Conservation (phyloP, 1,140 invertebrate species). For the Battus philenor region DNA sequence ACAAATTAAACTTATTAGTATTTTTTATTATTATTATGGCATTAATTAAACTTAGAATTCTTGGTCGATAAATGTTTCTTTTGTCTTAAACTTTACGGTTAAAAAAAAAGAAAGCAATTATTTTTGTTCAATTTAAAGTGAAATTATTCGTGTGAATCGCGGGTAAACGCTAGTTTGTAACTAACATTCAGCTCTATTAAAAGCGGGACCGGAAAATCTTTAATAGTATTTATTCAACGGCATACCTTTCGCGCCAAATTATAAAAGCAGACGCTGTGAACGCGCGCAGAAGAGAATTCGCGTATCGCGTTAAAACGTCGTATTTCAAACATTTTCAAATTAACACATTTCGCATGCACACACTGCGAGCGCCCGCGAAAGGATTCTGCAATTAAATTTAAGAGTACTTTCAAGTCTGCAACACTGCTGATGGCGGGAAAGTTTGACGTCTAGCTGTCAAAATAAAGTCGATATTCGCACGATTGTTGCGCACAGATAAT, state of each 20-base stretch:
- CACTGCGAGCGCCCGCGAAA: conserved; percentile 30
- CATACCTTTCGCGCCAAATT: conserved; percentile 28
- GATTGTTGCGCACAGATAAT: conserved; percentile 18
- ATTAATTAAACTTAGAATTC: too few relatives aligned
- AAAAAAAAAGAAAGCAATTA: too few relatives aligned
- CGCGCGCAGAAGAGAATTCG: conserved; percentile 39
- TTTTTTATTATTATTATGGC: too few relatives aligned
- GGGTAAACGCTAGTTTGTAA: too few relatives aligned
- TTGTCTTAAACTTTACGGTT: too few relatives aligned
- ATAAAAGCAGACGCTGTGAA: conserved; percentile 30
- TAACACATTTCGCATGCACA: conserved; percentile 59
- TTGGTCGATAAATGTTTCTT: too few relatives aligned
- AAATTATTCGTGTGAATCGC: too few relatives aligned
- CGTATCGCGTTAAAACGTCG: conserved; percentile 48
- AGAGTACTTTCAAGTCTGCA: conserved; percentile 27
- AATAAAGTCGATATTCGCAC: conserved; percentile 26
- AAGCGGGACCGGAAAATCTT: background rate
- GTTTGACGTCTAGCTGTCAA: conserved; percentile 1
- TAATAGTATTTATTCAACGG: conserved; percentile 23
- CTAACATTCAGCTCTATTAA: too few relatives aligned
- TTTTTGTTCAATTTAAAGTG: too few relatives aligned
- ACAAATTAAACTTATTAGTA: too few relatives aligned
- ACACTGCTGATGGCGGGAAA: conserved; percentile 5
- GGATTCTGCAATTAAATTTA: conserved; percentile 54
- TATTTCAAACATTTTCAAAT: conserved; percentile 48